Base-by-base conservation (phyloP, 2,888 invertebrate genomes). In the Nemapogon koenigi region DNA sequence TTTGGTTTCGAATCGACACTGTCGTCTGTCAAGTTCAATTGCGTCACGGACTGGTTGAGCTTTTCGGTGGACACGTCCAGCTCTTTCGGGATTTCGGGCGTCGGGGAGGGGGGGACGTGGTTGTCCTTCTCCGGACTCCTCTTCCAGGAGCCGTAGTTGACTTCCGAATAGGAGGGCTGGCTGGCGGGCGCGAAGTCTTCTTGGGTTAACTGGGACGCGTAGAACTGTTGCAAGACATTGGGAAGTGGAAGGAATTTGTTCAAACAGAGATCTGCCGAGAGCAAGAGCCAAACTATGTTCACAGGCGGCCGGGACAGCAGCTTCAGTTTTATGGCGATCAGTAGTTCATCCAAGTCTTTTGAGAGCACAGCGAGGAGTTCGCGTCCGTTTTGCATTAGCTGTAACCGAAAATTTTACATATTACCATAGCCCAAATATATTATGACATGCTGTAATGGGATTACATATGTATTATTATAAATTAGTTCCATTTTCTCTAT, bases 341-440 rank as follows among this genome's bases (percentile, higher is more conserved):
- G 69, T 0, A 78, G 45, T 3, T 78, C 75, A 37, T 78, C 78
- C 1, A 76, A 29, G 3, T 78, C 76, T 36, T 61, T 62, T 0
- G 72, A 53, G 0, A 69, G 51, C 0, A 73, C 63, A 0, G 72
- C 59, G 0, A 75, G 56, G 0, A 78, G 56, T 37, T 78, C 78
- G 2, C 78, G 51, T 0, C 78, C 78, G 19, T 76, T 78, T 41
- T 76, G 78, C 78, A 78, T 76, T 16, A 78, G 46, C 78, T 78
- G 67, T 11, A 53, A 61, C 1, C 11, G 26, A 29, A 25, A 11
- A 16, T 17, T 31, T 35, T 31, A 22, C 13, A 22, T 10, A 35
- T 19, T 16, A 2, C 16, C 2, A 4, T 28, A 28, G 11, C n/a
- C n/a, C n/a, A n/a, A n/a, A n/a, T n/a, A n/a, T n/a, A n/a, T n/a